Conservation (phyloP, 2,113 vertebrate genomes). For the Ptyas mucosa region DNA sequence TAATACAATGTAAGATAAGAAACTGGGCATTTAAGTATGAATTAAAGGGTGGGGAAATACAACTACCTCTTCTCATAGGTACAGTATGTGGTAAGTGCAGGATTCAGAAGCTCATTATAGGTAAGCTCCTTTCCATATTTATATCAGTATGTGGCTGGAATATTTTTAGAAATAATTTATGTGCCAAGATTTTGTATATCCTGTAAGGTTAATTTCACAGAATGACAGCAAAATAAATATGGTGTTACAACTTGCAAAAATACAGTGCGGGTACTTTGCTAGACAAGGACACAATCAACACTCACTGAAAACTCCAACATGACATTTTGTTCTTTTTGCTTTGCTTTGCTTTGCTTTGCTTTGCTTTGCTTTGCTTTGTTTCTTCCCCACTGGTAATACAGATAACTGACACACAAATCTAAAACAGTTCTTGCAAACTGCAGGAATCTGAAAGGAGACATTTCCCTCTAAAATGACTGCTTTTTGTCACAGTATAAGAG, state of each 20-base stretch:
- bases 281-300: not conserved
- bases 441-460: not conserved
- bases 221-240: not conserved
- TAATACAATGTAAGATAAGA: slow-evolving; percentile 18
- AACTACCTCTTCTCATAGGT: not conserved
- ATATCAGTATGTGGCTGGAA: not conserved
- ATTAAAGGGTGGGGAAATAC: not conserved
- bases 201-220: not conserved
- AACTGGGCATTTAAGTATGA: slow-evolving; percentile 5
- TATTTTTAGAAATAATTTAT: not conserved
- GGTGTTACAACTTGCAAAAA: not conserved
- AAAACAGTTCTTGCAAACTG: not conserved
- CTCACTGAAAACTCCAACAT: not conserved
- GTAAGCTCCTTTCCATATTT: not conserved
- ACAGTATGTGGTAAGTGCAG: not conserved
- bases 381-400: not conserved
- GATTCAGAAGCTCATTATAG: slow-evolving; percentile 13
- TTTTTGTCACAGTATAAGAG: not conserved
- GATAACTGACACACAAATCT: not conserved
- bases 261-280: not conserved
- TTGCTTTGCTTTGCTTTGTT: not conserved
- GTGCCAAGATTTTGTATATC: not conserved
- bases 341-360: not conserved
- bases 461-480: not conserved
- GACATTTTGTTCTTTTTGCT: not conserved